Evolutionary conservation across 2,888 invertebrate species (phyloP).

Genomic region (Octodonta nipae): DNA sequence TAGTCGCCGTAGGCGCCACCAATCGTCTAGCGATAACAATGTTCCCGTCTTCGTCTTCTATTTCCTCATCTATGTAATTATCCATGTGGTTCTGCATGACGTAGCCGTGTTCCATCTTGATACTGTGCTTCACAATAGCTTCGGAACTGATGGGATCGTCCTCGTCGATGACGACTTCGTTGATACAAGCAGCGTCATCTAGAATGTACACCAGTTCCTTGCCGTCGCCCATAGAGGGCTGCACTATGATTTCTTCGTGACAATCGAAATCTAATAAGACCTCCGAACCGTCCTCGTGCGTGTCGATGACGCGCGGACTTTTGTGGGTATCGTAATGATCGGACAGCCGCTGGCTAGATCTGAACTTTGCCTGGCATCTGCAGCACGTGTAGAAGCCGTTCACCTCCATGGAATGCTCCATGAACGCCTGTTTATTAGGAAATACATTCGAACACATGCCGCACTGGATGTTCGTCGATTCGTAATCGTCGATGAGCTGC

Average conservation of each 20-base stretch:
- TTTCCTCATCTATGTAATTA: constrained; percentile 15
- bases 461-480: constrained; percentile 22
- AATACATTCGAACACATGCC: constrained; percentile 30
- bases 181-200: constrained; percentile 28
- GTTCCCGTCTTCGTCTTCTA: constrained; percentile 11
- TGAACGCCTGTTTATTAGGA: constrained; percentile 25
- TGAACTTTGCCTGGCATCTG: constrained; percentile 26
- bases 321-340: constrained; percentile 29
- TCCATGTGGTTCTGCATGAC: constrained; percentile 24
- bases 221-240: constrained; percentile 16
- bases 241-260: constrained; percentile 23
- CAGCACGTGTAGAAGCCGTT: constrained; percentile 28
- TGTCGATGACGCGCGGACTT: constrained; percentile 10
- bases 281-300: constrained; percentile 14
- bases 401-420: constrained; percentile 27
- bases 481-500: too few relatives aligned
- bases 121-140: constrained; percentile 18
- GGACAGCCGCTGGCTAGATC: constrained; percentile 25
- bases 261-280: constrained; percentile 20
- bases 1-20: neutral
- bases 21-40: constrained; percentile 9
- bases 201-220: constrained; percentile 30
- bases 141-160: constrained; percentile 3
- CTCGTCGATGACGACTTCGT: constrained; percentile 10
- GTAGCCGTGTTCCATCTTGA: constrained; percentile 33